These are phyloP conservation scores for Platyscapa corneri DNA, from an alignment of 1,140 invertebrate species.

Conservation along the genomic window DNA sequence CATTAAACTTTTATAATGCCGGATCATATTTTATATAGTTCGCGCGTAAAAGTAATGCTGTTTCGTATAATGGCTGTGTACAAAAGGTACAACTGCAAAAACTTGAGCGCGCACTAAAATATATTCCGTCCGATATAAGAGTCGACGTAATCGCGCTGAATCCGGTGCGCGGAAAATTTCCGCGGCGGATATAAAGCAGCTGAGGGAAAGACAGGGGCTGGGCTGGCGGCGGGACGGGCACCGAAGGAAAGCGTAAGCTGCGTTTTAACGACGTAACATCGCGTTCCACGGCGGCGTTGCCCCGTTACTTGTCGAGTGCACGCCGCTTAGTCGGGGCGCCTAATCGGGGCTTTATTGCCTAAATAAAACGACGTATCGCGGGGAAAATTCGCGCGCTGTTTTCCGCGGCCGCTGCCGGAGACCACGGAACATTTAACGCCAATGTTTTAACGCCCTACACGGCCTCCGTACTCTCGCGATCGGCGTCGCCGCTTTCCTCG, in stretches of 20 bases:
- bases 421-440: slow-evolving; percentile 49
- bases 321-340: not conserved
- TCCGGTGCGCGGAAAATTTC: slow-evolving; percentile 12
- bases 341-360: slow-evolving; percentile 49
- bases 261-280: slow-evolving; percentile 38
- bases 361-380: slow-evolving; percentile 36
- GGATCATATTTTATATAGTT: slow-evolving; percentile 4
- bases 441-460: slow-evolving; percentile 37
- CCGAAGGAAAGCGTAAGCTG: not conserved
- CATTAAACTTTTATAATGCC: not conserved
- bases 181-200: not conserved
- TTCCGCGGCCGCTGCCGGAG: slow-evolving; percentile 19
- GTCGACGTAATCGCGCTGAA: slow-evolving; percentile 18
- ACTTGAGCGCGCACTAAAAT: not conserved
- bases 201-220: not conserved
- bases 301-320: not conserved
- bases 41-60: slow-evolving; percentile 4
- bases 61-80: not conserved
- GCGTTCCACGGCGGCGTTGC: not conserved
- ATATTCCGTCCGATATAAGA: not conserved
- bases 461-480: not conserved
- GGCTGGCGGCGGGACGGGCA: not conserved
- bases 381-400: slow-evolving; percentile 47
- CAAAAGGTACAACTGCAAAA: slow-evolving; percentile 12
- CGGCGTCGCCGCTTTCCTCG: not conserved